phyloP scores from a whole-genome alignment of 2,888 invertebrate species.

The Lysandra bellargus region DNA sequence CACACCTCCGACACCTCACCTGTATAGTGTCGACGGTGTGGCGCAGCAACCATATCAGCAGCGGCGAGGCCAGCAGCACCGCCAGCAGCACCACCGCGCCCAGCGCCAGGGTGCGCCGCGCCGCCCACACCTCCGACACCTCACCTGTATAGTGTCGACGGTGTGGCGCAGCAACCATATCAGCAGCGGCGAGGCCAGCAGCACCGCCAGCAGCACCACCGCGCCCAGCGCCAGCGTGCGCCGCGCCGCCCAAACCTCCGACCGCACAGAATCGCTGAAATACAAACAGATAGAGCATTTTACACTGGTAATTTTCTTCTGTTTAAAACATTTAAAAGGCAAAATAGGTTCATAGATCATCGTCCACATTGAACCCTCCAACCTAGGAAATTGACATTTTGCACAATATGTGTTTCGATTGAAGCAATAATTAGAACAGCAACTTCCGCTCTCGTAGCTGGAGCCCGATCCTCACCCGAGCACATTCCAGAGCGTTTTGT shows the following conservation, averaged over 20 bases:
- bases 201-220: constrained; percentile 66
- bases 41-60: constrained; percentile 74
- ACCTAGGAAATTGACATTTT: too few relatives aligned
- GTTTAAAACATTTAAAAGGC: too few relatives aligned
- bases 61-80: constrained; percentile 74
- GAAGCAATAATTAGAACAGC: too few relatives aligned
- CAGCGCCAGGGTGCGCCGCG: constrained; percentile 43
- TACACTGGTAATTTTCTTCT: too few relatives aligned
- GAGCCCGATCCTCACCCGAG: constrained; percentile 43
- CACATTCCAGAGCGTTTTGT: constrained; percentile 45
- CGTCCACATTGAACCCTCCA: too few relatives aligned
- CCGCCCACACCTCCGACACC: constrained; percentile 34
- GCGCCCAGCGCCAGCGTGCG: constrained; percentile 69
- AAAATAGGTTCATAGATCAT: too few relatives aligned
- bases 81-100: constrained; percentile 67
- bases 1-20: constrained; percentile 45
- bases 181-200: constrained; percentile 76
- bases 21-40: constrained; percentile 80
- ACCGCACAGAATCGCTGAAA: constrained; percentile 63
- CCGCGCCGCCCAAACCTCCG: constrained; percentile 70
- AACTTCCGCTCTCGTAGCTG: too few relatives aligned
- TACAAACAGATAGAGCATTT: neutral
- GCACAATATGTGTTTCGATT: too few relatives aligned
- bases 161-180: constrained; percentile 76
- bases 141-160: constrained; percentile 77